Conservation (phyloP, 2,888 invertebrate genomes). For the Epinotia ramella region DNA sequence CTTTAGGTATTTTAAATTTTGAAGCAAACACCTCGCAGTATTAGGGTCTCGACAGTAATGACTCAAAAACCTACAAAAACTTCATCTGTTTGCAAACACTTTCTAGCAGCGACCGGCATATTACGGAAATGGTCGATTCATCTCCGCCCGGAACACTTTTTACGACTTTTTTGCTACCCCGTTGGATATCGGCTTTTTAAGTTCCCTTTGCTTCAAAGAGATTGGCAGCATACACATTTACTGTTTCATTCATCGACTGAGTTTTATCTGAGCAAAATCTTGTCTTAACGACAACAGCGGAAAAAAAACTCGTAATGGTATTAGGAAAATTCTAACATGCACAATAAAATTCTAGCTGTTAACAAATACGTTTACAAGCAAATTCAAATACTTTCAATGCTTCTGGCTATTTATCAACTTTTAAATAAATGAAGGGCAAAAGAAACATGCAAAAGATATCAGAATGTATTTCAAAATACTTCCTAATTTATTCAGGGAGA, state of each 20-base stretch:
- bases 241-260: not conserved
- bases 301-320: not conserved
- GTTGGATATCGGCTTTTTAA: constrained; percentile 30
- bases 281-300: not conserved
- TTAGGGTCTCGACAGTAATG: not conserved
- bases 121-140: constrained; percentile 38
- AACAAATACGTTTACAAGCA: no score
- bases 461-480: not conserved
- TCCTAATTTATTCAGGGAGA: constrained; percentile 20
- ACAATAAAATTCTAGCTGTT: not conserved
- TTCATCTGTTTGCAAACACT: constrained; percentile 29
- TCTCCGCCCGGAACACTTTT: constrained; percentile 30
- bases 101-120: constrained; percentile 26
- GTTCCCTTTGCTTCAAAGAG: constrained; percentile 30
- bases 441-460: not conserved
- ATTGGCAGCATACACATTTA: constrained; percentile 28
- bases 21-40: not conserved
- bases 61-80: constrained; percentile 37
- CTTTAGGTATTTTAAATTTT: not conserved
- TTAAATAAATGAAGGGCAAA: not conserved
- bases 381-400: not conserved
- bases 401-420: not conserved
- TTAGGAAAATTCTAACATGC: not conserved
- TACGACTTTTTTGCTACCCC: constrained; percentile 36
- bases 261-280: not conserved